These are phyloP conservation scores for Polydrusus pterygomalis DNA, from an alignment of 2,888 invertebrate species.

Conservation along the genomic window DNA sequence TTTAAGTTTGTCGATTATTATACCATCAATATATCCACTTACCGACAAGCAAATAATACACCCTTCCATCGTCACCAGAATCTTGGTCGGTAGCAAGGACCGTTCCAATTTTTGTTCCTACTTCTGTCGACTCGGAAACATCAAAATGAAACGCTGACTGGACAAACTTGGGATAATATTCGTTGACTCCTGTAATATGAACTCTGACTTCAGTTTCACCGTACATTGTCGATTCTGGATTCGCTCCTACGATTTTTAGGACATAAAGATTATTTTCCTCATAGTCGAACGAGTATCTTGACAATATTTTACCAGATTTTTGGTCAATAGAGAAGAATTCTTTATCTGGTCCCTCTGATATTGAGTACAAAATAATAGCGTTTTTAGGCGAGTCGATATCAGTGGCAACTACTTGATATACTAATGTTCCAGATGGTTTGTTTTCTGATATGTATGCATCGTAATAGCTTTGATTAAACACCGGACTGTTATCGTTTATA, in stretches of 20 bases:
- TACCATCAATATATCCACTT: neutral
- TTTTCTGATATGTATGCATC: slow-evolving; percentile 90
- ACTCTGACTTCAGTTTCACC: slow-evolving; percentile 83
- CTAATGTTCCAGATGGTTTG: slow-evolving; percentile 82
- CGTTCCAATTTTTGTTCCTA: slow-evolving; percentile 89
- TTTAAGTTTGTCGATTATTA: too few relatives aligned
- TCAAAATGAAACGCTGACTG: slow-evolving; percentile 94
- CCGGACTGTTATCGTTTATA: slow-evolving; percentile 94
- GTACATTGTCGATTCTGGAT: slow-evolving; percentile 89
- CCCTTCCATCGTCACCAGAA: slow-evolving; percentile 89
- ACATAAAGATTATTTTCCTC: slow-evolving; percentile 86
- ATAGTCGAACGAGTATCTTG: slow-evolving; percentile 88
- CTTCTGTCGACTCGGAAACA: slow-evolving; percentile 92
- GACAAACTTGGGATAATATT: slow-evolving; percentile 90
- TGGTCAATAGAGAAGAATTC: slow-evolving; percentile 86
- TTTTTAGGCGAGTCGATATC: slow-evolving; percentile 93
- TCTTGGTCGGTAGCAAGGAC: slow-evolving; percentile 94
- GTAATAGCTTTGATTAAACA: slow-evolving; percentile 86
- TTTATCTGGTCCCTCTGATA: slow-evolving; percentile 84
- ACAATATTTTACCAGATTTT: slow-evolving; percentile 84
- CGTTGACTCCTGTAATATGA: slow-evolving; percentile 89
- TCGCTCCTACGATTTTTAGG: slow-evolving; percentile 87
- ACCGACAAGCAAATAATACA: slow-evolving; percentile 94
- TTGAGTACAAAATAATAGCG: slow-evolving; percentile 88
- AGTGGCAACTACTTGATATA: slow-evolving; percentile 83